Conservation (phyloP, 2,888 invertebrate genomes). For the Heliconius charithonia region DNA sequence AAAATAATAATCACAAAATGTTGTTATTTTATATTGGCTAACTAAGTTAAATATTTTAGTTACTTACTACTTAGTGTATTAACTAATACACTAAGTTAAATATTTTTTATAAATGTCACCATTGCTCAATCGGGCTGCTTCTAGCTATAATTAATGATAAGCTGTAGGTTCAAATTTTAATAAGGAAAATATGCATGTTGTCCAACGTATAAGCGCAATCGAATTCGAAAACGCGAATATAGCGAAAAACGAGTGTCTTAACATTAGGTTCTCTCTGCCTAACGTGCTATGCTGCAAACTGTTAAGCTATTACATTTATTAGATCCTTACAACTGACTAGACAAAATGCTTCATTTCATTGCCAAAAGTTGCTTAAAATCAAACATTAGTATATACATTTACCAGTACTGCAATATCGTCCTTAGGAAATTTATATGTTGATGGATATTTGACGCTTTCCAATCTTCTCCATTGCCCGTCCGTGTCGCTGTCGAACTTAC, state of each 20-base stretch:
- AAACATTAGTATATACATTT: constrained; percentile 44
- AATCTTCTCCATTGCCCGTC: constrained; percentile 63
- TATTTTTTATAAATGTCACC: not conserved
- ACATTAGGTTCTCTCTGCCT: not conserved
- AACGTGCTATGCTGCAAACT: not conserved
- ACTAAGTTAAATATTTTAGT: not conserved
- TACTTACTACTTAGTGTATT: too few species aligned
- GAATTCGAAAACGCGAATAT: not conserved
- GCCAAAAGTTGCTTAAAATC: not conserved
- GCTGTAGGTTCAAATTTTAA: not conserved
- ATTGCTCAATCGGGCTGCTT: not conserved
- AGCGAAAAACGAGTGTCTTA: not conserved
- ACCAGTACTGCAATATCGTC: constrained; percentile 64
- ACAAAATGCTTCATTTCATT: not conserved
- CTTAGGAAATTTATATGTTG: constrained; percentile 57
- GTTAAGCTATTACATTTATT: not conserved
- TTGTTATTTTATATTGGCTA: not conserved
- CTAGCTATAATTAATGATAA: not conserved
- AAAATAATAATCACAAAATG: constrained; percentile 41
- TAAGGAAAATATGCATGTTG: not conserved
- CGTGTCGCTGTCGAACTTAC: constrained; percentile 37
- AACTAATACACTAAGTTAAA: not conserved
- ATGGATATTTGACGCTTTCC: constrained; percentile 52
- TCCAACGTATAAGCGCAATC: not conserved
- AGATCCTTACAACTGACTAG: not conserved